Evolutionary conservation across 2,113 vertebrate genomes (phyloP).

Genomic region (Pomatostomus ruficeps): DNA sequence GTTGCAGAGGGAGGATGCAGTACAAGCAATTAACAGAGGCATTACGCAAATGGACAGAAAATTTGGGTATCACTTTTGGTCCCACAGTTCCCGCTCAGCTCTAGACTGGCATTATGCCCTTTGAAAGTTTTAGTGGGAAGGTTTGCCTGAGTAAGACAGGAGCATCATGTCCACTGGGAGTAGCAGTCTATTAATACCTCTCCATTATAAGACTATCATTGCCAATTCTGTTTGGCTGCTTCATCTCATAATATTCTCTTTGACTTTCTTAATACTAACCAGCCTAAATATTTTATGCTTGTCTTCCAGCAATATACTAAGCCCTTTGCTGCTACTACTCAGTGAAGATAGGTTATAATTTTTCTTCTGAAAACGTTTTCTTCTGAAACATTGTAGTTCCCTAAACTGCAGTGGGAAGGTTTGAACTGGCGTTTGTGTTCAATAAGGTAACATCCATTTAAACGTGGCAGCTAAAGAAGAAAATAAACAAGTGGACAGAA

Average conservation of each 20-base stretch:
- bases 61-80: not conserved
- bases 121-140: not conserved
- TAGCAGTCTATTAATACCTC: constrained; percentile 11
- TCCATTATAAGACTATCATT: not conserved
- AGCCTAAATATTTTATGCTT: constrained; percentile 54
- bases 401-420: not conserved
- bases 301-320: constrained; percentile 23
- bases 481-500: not conserved
- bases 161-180: not conserved
- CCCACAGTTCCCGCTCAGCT: not conserved
- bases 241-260: constrained; percentile 42
- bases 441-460: not conserved
- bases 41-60: not conserved
- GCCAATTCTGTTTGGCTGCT: constrained; percentile 52
- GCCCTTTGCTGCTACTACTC: not conserved
- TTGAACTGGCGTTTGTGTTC: not conserved
- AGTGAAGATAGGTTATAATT: constrained; percentile 1
- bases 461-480: not conserved
- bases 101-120: not conserved
- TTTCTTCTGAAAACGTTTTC: not conserved
- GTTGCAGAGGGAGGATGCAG: not conserved
- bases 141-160: not conserved
- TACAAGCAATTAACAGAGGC: not conserved
- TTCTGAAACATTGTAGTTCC: constrained; percentile 5
- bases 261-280: constrained; percentile 41